Conservation (phyloP, 53 echinoderm and acorn worm genomes). For the Holothuria leucospilota region DNA sequence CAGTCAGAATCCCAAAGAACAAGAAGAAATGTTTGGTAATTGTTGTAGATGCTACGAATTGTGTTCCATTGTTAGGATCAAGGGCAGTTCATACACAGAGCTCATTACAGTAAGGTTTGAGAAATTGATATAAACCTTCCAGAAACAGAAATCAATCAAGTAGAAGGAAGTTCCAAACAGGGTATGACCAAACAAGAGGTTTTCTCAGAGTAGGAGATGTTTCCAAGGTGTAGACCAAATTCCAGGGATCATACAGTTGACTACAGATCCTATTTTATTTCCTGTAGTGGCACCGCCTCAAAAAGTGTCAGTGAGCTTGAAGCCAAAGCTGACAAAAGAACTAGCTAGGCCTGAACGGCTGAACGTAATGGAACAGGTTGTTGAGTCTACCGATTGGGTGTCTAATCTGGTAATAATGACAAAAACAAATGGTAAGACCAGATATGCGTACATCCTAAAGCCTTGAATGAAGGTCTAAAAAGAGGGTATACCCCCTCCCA, state of each 20-base stretch:
- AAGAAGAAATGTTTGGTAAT: too few species aligned
- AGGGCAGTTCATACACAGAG: conserved; percentile 56
- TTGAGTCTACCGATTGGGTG: too few species aligned
- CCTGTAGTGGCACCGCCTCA: conserved; percentile 50
- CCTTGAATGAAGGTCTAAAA: conserved; percentile 59
- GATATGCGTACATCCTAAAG: conserved; percentile 70
- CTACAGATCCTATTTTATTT: conserved; percentile 15
- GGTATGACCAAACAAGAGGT: background rate
- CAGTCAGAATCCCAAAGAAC: too few species aligned
- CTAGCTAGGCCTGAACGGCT: conserved; percentile 51
- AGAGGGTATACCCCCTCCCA: conserved; percentile 58
- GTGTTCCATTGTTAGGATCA: conserved; percentile 48
- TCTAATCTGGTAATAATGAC: too few species aligned
- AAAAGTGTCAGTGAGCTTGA: conserved; percentile 40
- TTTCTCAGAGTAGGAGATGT: conserved; percentile 44
- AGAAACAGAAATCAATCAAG: too few species aligned
- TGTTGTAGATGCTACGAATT: too few species aligned
- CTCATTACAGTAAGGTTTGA: conserved; percentile 60
- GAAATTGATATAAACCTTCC: conserved; percentile 50
- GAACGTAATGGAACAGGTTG: conserved; percentile 53
- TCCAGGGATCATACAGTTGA: conserved; percentile 57
- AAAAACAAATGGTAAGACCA: conserved; percentile 64
- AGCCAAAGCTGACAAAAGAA: conserved; percentile 56
- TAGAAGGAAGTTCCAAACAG: background rate
- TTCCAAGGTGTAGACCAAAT: conserved; percentile 63